Conservation (phyloP, 2,113 vertebrate genomes). For the Turnix velox region DNA sequence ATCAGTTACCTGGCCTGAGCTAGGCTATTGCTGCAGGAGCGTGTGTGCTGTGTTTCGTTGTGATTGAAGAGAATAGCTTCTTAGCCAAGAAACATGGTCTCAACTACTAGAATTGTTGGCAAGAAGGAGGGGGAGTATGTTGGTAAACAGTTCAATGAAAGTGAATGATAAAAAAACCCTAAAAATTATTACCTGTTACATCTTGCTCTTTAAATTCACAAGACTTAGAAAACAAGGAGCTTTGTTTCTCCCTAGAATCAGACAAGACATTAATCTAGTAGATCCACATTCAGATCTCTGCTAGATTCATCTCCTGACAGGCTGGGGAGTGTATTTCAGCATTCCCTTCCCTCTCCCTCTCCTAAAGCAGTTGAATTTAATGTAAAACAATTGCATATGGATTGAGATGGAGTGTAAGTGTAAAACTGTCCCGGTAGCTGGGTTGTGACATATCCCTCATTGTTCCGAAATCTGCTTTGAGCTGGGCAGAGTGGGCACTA, state of each 20-base stretch:
- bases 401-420: background rate
- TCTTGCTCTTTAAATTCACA: background rate
- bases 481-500: too few species aligned
- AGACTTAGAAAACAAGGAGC: background rate
- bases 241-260: background rate
- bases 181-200: background rate
- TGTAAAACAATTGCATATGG: background rate
- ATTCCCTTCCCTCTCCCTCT: background rate
- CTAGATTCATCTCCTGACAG: background rate
- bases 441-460: background rate
- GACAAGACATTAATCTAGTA: background rate
- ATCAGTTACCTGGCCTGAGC: background rate
- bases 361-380: background rate
- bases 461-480: background rate
- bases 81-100: background rate
- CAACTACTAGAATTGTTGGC: background rate
- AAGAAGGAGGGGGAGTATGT: background rate
- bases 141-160: background rate
- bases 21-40: background rate
- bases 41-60: background rate
- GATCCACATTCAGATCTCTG: background rate
- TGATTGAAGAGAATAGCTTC: background rate
- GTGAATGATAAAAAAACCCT: background rate
- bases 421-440: background rate
- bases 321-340: background rate